A percentile compares a stretch with the other conserved stretches of the same genome.
These are phyloP conservation scores for Crocuta crocuta DNA, from an alignment of 2,113 vertebrate species.

Conservation along the genomic window DNA sequence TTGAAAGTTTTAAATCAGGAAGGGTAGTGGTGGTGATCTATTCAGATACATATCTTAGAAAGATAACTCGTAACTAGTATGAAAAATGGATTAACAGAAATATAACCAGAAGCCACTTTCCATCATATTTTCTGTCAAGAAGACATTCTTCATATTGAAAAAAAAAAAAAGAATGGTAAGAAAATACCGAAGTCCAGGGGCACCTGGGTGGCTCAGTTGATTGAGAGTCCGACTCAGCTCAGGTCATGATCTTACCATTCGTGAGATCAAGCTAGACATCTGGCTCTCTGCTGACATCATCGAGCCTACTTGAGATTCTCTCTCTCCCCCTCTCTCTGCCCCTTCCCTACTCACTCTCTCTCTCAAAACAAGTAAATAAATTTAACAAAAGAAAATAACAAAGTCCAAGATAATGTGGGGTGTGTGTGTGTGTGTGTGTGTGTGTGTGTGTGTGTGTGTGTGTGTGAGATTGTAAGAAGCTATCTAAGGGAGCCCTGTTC, in stretches of 20 bases:
- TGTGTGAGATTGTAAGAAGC: neutral
- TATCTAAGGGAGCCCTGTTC: neutral
- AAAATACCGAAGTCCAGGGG: neutral
- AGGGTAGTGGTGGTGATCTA: neutral
- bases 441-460: neutral
- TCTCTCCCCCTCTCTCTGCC: too few species aligned
- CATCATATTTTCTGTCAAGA: conserved; percentile 36
- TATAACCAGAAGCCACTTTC: conserved; percentile 12
- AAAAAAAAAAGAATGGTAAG: neutral
- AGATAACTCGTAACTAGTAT: neutral
- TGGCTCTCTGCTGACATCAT: too few species aligned
- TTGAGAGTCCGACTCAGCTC: too few species aligned
- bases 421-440: neutral
- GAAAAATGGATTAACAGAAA: neutral
- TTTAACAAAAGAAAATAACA: neutral
- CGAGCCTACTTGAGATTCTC: too few species aligned
- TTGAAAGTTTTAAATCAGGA: neutral
- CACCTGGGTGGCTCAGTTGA: too few species aligned
- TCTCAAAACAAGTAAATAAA: too few species aligned
- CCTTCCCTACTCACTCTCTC: too few species aligned
- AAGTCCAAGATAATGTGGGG: neutral
- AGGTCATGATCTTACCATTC: too few species aligned
- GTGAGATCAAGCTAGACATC: too few species aligned
- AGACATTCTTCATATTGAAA: conserved; percentile 14
- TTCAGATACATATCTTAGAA: neutral